These are phyloP conservation scores for Leptonema lineaticorne DNA, from an alignment of 1,140 invertebrate species.

Conservation along the genomic window DNA sequence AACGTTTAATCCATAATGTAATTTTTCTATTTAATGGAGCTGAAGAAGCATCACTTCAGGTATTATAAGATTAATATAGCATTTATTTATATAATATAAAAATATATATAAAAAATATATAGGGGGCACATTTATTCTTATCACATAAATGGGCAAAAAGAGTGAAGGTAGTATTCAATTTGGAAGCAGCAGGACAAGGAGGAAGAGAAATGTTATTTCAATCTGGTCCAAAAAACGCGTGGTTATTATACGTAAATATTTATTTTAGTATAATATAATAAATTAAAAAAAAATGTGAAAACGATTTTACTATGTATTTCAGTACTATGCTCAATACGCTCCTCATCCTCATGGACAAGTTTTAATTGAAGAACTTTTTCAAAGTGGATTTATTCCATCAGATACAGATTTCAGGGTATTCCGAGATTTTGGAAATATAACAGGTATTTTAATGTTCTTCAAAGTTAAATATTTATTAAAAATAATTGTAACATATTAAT, in stretches of 20 bases:
- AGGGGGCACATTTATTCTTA: slow-evolving; percentile 78
- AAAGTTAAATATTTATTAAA: slow-evolving; percentile 1
- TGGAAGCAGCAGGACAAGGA: slow-evolving; percentile 75
- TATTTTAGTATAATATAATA: not conserved
- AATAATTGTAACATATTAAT: not conserved
- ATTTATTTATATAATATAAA: slow-evolving; percentile 55
- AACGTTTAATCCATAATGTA: slow-evolving; percentile 60
- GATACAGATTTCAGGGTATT: slow-evolving; percentile 83
- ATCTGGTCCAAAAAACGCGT: slow-evolving; percentile 61
- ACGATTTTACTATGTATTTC: slow-evolving; percentile 33
- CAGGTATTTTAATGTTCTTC: slow-evolving; percentile 44
- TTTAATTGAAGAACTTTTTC: slow-evolving; percentile 76
- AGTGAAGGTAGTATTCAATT: slow-evolving; percentile 69
- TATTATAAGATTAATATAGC: slow-evolving; percentile 30
- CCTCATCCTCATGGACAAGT: slow-evolving; percentile 65
- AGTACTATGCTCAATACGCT: slow-evolving; percentile 63
- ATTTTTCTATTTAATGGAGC: slow-evolving; percentile 82
- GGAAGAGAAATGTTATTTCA: slow-evolving; percentile 77
- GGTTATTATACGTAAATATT: slow-evolving; percentile 55
- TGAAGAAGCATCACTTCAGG: slow-evolving; percentile 69
- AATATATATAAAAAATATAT: slow-evolving; percentile 66
- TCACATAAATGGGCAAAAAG: slow-evolving; percentile 71
- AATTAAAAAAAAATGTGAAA: not conserved
- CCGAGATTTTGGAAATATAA: slow-evolving; percentile 62
- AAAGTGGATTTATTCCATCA: slow-evolving; percentile 70